Conservation (phyloP, 2,888 invertebrate species). For the Scaptodrosophila latifasciaeformis region DNA sequence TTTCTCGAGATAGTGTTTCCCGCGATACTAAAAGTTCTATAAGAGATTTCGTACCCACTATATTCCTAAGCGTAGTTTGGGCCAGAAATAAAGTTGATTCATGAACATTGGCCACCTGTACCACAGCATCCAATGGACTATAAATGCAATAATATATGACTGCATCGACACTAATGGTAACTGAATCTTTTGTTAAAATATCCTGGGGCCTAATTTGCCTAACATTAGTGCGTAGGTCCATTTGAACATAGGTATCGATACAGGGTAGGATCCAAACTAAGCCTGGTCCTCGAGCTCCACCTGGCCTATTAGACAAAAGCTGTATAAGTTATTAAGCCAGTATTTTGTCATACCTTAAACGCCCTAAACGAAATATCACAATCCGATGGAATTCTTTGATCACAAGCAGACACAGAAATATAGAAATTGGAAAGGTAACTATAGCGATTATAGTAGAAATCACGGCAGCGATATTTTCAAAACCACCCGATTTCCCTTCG, state of each 20-base stretch:
- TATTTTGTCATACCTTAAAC: slow-evolving; percentile 54
- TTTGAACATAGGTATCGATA: slow-evolving; percentile 77
- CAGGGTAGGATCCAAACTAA: slow-evolving; percentile 80
- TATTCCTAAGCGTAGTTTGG: slow-evolving; percentile 89
- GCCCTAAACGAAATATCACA: slow-evolving; percentile 80
- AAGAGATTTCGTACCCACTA: slow-evolving; percentile 91
- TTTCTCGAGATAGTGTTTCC: slow-evolving; percentile 89
- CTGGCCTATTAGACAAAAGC: slow-evolving; percentile 47
- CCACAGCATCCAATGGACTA: slow-evolving; percentile 83
- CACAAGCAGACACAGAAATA: slow-evolving; percentile 65
- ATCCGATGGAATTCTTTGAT: slow-evolving; percentile 78
- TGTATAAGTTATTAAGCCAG: not conserved
- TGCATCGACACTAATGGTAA: slow-evolving; percentile 93
- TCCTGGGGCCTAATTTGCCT: slow-evolving; percentile 80
- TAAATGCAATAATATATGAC: slow-evolving; percentile 87
- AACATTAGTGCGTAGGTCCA: slow-evolving; percentile 79
- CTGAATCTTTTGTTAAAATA: slow-evolving; percentile 89
- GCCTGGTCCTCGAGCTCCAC: slow-evolving; percentile 77
- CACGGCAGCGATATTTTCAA: slow-evolving; percentile 21
- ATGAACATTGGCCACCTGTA: slow-evolving; percentile 78
- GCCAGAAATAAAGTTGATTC: slow-evolving; percentile 86
- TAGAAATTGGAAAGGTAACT: slow-evolving; percentile 58
- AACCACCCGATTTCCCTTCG: slow-evolving; percentile 19
- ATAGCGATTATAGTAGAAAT: slow-evolving; percentile 32
- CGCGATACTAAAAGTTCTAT: slow-evolving; percentile 93